Percentiles rank a stretch among this genome's conserved stretches.
Conservation (phyloP, 2,888 invertebrate genomes). For the Caenorhabditis becei region DNA sequence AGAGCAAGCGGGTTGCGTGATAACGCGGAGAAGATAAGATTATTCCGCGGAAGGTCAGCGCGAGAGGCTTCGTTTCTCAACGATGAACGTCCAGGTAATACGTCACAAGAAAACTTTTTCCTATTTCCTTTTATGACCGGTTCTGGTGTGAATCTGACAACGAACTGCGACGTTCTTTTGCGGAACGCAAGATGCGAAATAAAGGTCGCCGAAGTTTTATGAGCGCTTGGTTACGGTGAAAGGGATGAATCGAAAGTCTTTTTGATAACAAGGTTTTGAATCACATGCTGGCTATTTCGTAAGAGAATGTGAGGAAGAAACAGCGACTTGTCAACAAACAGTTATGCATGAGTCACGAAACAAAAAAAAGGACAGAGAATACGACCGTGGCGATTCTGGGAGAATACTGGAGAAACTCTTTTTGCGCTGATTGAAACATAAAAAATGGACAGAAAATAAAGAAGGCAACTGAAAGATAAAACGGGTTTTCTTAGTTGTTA, state of each 20-base stretch:
- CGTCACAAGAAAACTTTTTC: background rate
- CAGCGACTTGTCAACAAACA: background rate
- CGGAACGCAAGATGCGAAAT: background rate
- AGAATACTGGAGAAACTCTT: no score
- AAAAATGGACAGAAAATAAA: background rate
- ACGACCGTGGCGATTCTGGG: no score
- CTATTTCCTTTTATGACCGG: constrained; percentile 12
- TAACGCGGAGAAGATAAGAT: constrained; percentile 45
- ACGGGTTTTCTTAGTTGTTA: constrained; percentile 12
- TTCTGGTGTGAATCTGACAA: constrained; percentile 4
- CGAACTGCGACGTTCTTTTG: constrained; percentile 1
- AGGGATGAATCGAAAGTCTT: no score
- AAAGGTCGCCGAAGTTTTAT: background rate
- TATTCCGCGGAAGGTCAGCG: constrained; percentile 33
- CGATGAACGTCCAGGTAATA: constrained; percentile 8
- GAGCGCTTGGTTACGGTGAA: no score
- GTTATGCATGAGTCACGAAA: background rate
- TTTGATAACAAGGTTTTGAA: background rate
- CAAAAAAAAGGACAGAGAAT: no score
- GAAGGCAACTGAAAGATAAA: constrained; percentile 16
- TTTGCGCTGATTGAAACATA: no score
- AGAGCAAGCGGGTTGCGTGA: constrained; percentile 22
- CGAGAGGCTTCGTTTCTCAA: constrained; percentile 2
- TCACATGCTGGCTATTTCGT: constrained; percentile 5
- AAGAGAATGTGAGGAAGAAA: constrained; percentile 12